Conservation (phyloP, 2,797 vertebrate genomes). For the Rousettus madagascariensis region DNA sequence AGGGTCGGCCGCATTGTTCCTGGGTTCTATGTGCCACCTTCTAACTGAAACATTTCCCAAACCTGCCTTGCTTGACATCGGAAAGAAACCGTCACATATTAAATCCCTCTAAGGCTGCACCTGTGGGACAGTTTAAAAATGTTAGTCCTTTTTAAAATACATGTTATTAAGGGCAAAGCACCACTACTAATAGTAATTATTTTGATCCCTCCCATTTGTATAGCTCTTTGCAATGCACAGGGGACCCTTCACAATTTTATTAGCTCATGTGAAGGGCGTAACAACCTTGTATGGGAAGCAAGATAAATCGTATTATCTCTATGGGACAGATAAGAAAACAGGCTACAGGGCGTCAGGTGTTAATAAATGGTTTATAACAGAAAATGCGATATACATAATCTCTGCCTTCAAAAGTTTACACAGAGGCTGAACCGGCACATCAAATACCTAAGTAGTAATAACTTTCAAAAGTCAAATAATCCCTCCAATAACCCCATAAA, state of each 20-base stretch:
- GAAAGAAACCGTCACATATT: background rate
- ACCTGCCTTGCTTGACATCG: background rate
- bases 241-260: background rate
- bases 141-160: background rate
- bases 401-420: constrained; percentile 34
- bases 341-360: background rate
- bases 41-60: background rate
- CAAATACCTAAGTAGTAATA: background rate
- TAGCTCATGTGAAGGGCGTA: background rate
- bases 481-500: background rate
- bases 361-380: background rate
- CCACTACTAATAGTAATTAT: background rate
- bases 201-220: background rate
- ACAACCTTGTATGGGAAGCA: background rate
- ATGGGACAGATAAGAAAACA: background rate
- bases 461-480: constrained; percentile 38
- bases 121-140: background rate
- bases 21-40: background rate
- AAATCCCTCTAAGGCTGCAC: background rate
- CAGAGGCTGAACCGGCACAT: background rate
- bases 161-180: background rate
- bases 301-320: background rate
- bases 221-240: background rate
- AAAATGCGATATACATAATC: background rate
- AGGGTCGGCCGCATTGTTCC: constrained; percentile 32